Evolutionary conservation across 2,797 vertebrate species (phyloP), one percentile per base, ranked within the genome.

Genomic region (Hybognathus amarus): DNA sequence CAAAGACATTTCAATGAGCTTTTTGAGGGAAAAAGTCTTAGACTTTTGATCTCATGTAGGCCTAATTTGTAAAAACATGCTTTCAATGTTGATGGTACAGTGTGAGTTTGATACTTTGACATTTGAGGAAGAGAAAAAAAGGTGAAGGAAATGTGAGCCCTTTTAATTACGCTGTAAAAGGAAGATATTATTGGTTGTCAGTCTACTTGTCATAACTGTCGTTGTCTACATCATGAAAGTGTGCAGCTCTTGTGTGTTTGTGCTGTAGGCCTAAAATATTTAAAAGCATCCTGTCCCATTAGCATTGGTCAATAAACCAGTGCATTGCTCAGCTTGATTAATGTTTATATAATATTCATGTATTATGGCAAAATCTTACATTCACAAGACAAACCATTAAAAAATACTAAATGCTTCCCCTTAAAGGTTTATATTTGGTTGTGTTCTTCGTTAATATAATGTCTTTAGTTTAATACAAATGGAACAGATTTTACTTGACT

Each of bases 271-370:
- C 38, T 68, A 69, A 68, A 79, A 89, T 94, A 83, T 84, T 86
- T 83, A 47, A 45, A 75, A 66, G 94, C 95, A 95, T 96, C 95
- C 94, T 93, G 92, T 93, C 93, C 93, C 93, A 92, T 94, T 94
- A 96, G 93, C 94, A 91, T 93, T 95, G 95, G 96, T 97, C 96
- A 97, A 96, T 97, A 91, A 95, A 98, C 97, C 96, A 97, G 98
- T 97, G 96, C 96, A 96, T 88, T 88, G 84, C 85, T 88, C 79
- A 63, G 64, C 64, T 63, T 71, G n/a, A 70, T 67, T 68, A 47
- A 68, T 80, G 45, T 30, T 84, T 86, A 64, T 47, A 40, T 47
- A 52, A 54, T 78, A 40, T 78, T 20, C 6, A 9, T 83, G 22
- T 33, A 52, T 50, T 24, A 63, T 50, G 22, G 42, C 4, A 47